These are phyloP conservation scores for Scopus umbretta DNA, from an alignment of 2,113 vertebrate species.

Conservation along the genomic window DNA sequence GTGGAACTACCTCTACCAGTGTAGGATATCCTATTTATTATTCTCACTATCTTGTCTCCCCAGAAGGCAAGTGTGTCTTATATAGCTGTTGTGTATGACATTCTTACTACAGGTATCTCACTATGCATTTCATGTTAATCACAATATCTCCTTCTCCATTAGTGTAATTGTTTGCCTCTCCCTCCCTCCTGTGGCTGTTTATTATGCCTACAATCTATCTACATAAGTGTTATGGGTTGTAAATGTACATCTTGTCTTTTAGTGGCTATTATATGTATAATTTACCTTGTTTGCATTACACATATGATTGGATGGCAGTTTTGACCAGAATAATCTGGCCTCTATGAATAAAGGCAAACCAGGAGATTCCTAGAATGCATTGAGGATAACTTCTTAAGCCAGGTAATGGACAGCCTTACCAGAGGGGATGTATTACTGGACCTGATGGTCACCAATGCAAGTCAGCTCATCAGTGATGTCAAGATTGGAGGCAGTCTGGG, in stretches of 20 bases:
- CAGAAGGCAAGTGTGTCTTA: not conserved
- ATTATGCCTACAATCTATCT: conserved; percentile 68
- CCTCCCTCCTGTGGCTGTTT: conserved; percentile 60
- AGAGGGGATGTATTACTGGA: no score
- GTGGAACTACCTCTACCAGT: not conserved
- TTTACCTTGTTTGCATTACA: conserved; percentile 43
- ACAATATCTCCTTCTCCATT: conserved; percentile 65
- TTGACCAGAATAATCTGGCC: conserved; percentile 31
- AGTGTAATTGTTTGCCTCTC: conserved; percentile 68
- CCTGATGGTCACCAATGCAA: no score
- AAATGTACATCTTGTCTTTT: conserved; percentile 49
- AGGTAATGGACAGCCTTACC: no score
- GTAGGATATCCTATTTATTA: not conserved
- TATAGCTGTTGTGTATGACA: not conserved
- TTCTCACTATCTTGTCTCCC: not conserved
- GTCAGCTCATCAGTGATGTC: no score
- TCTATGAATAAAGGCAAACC: conserved; percentile 5
- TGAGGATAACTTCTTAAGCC: no score
- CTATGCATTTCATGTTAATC: conserved; percentile 48
- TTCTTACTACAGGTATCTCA: not conserved
- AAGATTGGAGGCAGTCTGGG: no score
- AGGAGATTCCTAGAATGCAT: no score
- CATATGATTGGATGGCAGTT: conserved; percentile 16
- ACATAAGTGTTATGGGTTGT: conserved; percentile 39
- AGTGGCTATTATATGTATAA: conserved; percentile 27